Base-by-base conservation (phyloP, 2,797 vertebrate genomes). In the Neopelma chrysocephalum region DNA sequence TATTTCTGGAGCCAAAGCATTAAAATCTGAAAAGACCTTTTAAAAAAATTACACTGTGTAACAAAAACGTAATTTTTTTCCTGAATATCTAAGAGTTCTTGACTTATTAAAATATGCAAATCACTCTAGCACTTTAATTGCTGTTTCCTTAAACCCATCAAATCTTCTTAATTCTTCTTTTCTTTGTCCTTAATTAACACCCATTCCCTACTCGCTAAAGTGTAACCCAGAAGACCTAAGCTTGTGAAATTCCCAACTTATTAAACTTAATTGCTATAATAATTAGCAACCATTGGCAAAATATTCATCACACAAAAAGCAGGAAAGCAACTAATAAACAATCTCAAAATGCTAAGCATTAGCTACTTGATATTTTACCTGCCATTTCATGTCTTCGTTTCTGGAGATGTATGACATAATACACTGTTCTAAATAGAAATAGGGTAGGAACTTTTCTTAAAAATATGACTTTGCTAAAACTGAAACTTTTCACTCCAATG, bases 111-210 rank as follows among this genome's bases (percentile, higher is more conserved):
- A 97, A 89, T 93, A 96, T 96, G 95, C 68, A 96, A 96, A 97
- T 94, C 78, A 71, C 60, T 93, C 42, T 77, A 89, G 51, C 43
- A 82, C 90, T 96, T 93, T 96, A 97, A 96, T 96, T 96, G 89
- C 87, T 94, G n/a, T 86, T 96, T 96, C 94, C 95, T 95, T 95
- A 97, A 97, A 95, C 83, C 89, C 83, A 85, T 93, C 88, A 96
- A 96, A 94, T 97, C 96, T 96, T 95, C 83, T 92, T 96, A 97
- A 95, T 90, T 93, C 58, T 58, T 82, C 62, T 85, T 76, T 78
- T 95, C 92, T 96, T 94, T 90, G 76, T 92, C 87, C 88, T 94
- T 97, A 97, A 96, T 97, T 97, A 97, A 97, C 78, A 94, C 54
- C 48, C 19, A 8, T 71, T 96, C 91, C 87, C 87, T 88, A 61